Evolutionary conservation across 2,888 invertebrate genomes (phyloP).

Genomic region (Antheraea yamamai): DNA sequence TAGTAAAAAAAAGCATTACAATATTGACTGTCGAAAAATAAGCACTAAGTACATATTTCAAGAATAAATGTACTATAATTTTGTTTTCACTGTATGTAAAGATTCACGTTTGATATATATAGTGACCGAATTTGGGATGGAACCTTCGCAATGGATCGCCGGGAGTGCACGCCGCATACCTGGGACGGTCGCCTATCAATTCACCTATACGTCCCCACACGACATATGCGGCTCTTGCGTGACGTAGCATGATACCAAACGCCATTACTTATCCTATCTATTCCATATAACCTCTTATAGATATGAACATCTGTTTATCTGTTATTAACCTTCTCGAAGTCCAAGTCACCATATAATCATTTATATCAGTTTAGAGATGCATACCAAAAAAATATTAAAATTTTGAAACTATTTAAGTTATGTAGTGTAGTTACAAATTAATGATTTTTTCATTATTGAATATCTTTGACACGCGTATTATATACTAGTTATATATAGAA

Average conservation of each 20-base stretch:
- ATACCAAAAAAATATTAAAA: neutral
- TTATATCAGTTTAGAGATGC: neutral
- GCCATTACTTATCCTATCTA: conserved; percentile 48
- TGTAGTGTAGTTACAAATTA: too few species aligned
- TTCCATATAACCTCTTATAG: neutral
- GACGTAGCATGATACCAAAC: conserved; percentile 51
- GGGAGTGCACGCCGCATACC: neutral
- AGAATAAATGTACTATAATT: neutral
- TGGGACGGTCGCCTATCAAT: neutral
- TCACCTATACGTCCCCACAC: conserved; percentile 22
- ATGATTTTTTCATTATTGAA: too few species aligned
- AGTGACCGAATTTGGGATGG: neutral
- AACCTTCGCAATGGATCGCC: neutral
- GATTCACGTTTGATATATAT: neutral
- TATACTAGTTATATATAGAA: too few species aligned
- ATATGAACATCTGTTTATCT: neutral
- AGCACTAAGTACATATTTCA: neutral
- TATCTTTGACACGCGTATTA: too few species aligned
- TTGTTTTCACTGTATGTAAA: neutral
- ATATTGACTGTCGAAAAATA: neutral
- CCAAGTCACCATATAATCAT: neutral
- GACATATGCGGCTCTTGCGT: conserved; percentile 51
- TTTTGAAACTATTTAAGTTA: too few species aligned
- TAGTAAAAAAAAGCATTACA: neutral
- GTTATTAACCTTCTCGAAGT: neutral